Evolutionary conservation across 2,888 invertebrate genomes (phyloP), one percentile per base, ranked within the genome.

Genomic region (Meiosimyza decipiens): DNA sequence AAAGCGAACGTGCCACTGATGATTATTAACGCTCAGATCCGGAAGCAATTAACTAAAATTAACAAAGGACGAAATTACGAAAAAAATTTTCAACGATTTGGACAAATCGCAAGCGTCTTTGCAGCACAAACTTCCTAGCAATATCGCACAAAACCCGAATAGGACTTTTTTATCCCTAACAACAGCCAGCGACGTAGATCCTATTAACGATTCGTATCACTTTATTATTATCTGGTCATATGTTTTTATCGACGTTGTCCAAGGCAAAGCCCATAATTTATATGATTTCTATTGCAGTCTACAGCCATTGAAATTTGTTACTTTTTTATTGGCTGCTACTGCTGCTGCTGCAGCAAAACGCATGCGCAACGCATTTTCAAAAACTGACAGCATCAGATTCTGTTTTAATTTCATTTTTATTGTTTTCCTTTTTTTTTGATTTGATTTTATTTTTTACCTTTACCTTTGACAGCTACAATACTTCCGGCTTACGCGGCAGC

Each of bases 401-500:
- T 66, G 22, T 66, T 22, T 52, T 16, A 16, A n/a, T 40, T 66
- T 50, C 18, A 7, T 18, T n/a, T 15, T 63, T 47, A 16, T 49
- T 63, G 16, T 63, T 47, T 57, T 67, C n/a, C 55, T 3, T 57
- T n/a, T 55, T 55, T 67, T 67, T 33, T 16, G 60, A 33, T 40
- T 40, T 40, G 40, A 40, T 40, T 40, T 40, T 28, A 28, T 28
- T 40, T 40, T 40, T 9, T 40, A 40, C 40, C 40, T 40, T 40
- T 40, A 55, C 51, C 22, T 65, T 59, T 68, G 49, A 68, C 68
- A 68, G 68, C 68, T 49, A 55, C 67, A 57, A 67, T 67, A 69
- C 68, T 69, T 69, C 68, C 68, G 68, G 68, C 68, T 69, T 69
- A 69, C 68, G 68, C 68, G 59, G 68, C 68, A 51, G 68, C 59